Conservation (phyloP, 2,888 invertebrate species). For the Monoplex corrugatus region DNA sequence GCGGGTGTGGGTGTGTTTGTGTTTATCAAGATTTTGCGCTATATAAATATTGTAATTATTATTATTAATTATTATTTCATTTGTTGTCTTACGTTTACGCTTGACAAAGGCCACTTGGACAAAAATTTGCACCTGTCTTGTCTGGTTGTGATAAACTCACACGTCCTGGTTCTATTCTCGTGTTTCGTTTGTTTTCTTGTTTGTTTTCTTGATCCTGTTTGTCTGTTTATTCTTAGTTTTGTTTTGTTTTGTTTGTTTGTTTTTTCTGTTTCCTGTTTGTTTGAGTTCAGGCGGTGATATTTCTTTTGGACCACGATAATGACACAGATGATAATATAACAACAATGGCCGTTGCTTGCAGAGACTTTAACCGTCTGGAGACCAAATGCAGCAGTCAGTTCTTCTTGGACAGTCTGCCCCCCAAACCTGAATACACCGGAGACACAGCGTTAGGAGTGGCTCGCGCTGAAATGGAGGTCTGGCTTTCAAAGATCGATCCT, state of each 20-base stretch:
- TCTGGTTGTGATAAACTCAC: too few species aligned
- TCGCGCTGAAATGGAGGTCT: constrained; percentile 13
- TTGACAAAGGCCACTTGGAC: too few species aligned
- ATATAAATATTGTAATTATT: too few species aligned
- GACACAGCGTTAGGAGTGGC: constrained; percentile 7
- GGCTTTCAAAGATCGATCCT: constrained; percentile 3
- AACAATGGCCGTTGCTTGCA: background rate
- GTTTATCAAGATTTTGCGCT: too few species aligned
- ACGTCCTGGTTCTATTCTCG: too few species aligned
- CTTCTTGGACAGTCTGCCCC: background rate
- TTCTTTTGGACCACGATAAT: background rate
- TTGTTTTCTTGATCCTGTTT: background rate
- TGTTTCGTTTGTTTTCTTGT: background rate
- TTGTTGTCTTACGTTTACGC: background rate
- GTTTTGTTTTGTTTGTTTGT: background rate
- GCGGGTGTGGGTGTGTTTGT: too few species aligned
- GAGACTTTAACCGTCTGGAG: constrained; percentile 43
- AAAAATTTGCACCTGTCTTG: too few species aligned
- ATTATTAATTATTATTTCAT: too few species aligned
- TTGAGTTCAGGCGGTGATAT: too few species aligned
- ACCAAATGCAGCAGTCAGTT: constrained; percentile 43
- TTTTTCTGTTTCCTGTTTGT: too few species aligned
- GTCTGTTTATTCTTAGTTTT: background rate
- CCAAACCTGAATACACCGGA: background rate
- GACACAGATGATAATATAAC: too few species aligned